Evolutionary conservation across 2,797 vertebrate genomes (phyloP).

Genomic region (Clamator glandarius): DNA sequence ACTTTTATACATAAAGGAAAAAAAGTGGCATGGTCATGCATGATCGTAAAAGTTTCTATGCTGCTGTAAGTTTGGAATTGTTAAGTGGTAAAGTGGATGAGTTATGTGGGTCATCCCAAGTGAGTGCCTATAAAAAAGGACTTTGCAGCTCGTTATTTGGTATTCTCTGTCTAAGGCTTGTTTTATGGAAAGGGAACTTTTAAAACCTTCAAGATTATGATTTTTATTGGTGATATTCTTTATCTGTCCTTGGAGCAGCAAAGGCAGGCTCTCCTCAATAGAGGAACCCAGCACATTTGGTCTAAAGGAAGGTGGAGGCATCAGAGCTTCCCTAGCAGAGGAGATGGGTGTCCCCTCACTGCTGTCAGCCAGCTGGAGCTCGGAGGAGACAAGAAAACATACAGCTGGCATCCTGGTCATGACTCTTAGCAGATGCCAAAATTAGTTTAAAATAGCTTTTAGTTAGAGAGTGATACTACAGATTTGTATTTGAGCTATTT

Average conservation of each 20-base stretch:
- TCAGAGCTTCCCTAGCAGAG: not conserved
- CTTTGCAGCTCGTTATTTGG: not conserved
- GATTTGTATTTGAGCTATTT: conserved; percentile 31
- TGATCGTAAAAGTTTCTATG: not conserved
- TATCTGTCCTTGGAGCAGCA: not conserved
- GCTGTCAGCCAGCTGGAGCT: not conserved
- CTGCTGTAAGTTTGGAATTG: not conserved
- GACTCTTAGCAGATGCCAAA: not conserved
- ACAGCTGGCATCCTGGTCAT: not conserved
- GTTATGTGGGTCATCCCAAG: not conserved
- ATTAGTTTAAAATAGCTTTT: conserved; percentile 43
- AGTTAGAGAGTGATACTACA: not conserved
- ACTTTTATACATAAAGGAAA: not conserved
- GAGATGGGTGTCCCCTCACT: not conserved
- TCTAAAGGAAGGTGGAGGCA: not conserved
- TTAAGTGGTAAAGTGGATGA: not conserved
- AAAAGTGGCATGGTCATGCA: not conserved
- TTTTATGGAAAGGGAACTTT: not conserved
- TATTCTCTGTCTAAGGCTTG: not conserved
- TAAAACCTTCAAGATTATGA: not conserved
- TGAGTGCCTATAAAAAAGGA: not conserved
- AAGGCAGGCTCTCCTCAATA: not conserved
- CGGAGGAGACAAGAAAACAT: not conserved
- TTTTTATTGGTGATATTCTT: not conserved
- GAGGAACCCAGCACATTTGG: not conserved